Percentiles rank a stretch among this genome's conserved stretches.
Conservation (phyloP, 1,140 invertebrate species). For the Octopus sinensis region DNA sequence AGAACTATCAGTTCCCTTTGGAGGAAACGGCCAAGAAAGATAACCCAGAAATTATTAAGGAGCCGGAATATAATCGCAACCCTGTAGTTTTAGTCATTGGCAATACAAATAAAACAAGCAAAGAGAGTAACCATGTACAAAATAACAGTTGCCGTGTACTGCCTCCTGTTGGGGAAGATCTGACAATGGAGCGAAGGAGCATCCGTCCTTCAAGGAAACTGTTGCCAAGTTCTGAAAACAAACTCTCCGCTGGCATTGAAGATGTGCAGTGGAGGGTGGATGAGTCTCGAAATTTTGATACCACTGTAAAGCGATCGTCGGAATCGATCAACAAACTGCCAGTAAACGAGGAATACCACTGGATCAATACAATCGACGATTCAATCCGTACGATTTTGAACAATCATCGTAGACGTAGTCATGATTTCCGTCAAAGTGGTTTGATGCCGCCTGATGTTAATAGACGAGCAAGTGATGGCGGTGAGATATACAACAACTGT, state of each 20-base stretch:
- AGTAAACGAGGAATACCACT: neutral
- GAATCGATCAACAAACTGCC: neutral
- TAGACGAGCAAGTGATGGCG: neutral
- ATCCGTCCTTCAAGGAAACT: neutral
- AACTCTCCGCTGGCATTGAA: neutral
- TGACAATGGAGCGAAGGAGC: too few species aligned
- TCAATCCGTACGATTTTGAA: neutral
- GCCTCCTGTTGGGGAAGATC: too few species aligned
- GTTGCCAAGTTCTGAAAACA: neutral
- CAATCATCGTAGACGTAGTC: neutral
- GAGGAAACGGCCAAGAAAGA: too few species aligned
- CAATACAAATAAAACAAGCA: too few species aligned
- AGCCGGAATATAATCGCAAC: too few species aligned
- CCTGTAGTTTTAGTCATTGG: too few species aligned
- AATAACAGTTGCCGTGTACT: too few species aligned
- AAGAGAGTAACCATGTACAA: too few species aligned
- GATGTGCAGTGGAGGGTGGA: neutral
- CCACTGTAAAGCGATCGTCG: neutral
- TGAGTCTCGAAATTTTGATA: constrained; percentile 3
- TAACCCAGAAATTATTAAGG: too few species aligned
- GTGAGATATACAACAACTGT: neutral
- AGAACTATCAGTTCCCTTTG: too few species aligned
- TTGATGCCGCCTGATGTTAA: neutral
- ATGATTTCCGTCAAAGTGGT: neutral
- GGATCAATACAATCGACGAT: constrained; percentile 4